A percentile compares a stretch with the other conserved stretches of the same genome.
Evolutionary conservation across 2,888 invertebrate genomes (phyloP).

Genomic region (Hyalella azteca): DNA sequence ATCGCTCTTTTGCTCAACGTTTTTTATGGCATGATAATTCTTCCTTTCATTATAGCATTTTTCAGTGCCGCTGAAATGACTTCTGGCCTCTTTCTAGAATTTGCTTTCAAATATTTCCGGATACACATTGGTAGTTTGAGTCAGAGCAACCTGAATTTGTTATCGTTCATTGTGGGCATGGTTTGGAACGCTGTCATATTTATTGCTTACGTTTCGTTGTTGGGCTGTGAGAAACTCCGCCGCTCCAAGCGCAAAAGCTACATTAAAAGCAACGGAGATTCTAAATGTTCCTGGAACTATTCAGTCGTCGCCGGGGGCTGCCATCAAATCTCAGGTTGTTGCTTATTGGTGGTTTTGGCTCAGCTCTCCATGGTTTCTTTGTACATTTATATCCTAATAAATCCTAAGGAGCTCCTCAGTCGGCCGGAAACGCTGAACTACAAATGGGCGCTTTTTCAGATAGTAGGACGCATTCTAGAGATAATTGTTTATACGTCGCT

Average conservation of each 20-base stretch:
- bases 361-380: constrained; percentile 25
- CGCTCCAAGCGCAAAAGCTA: constrained; percentile 19
- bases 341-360: constrained; percentile 6
- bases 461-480: neutral
- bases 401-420: constrained; percentile 12
- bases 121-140: constrained; percentile 24
- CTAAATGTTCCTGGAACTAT: constrained; percentile 1
- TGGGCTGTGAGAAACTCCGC: constrained; percentile 10
- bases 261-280: constrained; percentile 5
- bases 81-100: constrained; percentile 7
- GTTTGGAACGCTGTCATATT: constrained; percentile 26
- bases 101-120: constrained; percentile 32
- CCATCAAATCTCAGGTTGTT: constrained; percentile 24
- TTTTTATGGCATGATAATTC: constrained; percentile 35
- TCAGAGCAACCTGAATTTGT: constrained; percentile 19
- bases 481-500: constrained; percentile 24
- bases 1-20: constrained; percentile 30
- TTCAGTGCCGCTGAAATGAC: constrained; percentile 38
- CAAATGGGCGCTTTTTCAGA: constrained; percentile 12
- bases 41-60: constrained; percentile 29
- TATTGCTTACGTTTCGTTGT: constrained; percentile 12
- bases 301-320: constrained; percentile 11
- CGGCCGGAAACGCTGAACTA: neutral
- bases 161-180: constrained; percentile 30
- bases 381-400: constrained; percentile 19